These are phyloP conservation scores for Ptyas mucosa DNA, from an alignment of 2,113 vertebrate genomes.

Conservation along the genomic window DNA sequence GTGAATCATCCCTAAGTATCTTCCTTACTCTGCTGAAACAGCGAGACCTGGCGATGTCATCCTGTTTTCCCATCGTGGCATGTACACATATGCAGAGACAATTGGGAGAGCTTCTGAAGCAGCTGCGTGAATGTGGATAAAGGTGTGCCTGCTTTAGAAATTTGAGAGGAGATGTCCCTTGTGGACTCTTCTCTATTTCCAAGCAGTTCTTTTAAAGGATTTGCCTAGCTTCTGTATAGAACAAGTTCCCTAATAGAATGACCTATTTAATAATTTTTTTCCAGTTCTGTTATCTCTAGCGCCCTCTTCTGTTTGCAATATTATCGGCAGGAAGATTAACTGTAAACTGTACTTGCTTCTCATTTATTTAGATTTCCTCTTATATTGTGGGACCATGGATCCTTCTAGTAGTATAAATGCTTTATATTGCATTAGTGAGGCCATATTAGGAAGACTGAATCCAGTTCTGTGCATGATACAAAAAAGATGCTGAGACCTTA, in stretches of 20 bases:
- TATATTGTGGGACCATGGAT: not conserved
- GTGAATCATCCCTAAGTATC: no score
- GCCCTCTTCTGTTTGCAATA: not conserved
- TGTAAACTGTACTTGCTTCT: not conserved
- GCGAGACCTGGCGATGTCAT: no score
- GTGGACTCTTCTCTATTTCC: not conserved
- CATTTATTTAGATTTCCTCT: not conserved
- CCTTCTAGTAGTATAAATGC: not conserved
- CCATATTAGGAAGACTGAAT: not conserved
- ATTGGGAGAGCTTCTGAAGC: not conserved
- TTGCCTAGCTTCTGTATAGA: not conserved
- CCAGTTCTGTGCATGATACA: not conserved
- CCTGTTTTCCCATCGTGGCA: not conserved
- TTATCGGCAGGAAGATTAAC: accelerated
- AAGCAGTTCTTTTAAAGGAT: not conserved
- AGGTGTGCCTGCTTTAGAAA: not conserved
- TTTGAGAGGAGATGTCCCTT: not conserved
- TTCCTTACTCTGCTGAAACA: no score
- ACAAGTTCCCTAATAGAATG: not conserved
- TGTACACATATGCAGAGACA: not conserved
- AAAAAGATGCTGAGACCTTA: not conserved
- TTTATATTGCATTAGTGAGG: not conserved
- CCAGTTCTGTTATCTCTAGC: not conserved
- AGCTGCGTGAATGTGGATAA: not conserved
- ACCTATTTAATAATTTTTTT: not conserved